phyloP scores from a whole-genome alignment of 1,140 invertebrate genomes.

The Bombus vancouverensis region DNA sequence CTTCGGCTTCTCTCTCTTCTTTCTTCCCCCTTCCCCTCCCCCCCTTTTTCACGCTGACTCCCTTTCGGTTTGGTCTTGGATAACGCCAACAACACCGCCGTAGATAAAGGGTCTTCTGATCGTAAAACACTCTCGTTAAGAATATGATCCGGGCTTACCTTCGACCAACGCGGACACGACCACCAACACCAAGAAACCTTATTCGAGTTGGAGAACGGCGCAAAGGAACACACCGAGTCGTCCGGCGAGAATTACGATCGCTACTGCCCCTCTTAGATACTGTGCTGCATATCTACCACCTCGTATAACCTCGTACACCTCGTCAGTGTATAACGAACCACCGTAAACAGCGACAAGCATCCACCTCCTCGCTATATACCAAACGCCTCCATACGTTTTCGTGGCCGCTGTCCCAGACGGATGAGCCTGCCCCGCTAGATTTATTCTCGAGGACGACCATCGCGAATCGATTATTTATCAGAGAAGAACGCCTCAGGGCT shows the following conservation, averaged over 20 bases:
- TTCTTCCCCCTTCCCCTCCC: slow-evolving; percentile 3
- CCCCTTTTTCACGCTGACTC: slow-evolving; percentile 37
- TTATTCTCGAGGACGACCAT: slow-evolving; percentile 74
- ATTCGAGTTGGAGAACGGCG: slow-evolving; percentile 35
- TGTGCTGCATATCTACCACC: slow-evolving; percentile 71
- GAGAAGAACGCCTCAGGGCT: slow-evolving; percentile 48
- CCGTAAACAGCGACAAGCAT: slow-evolving; percentile 68
- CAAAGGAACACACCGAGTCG: slow-evolving; percentile 62
- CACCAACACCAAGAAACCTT: slow-evolving; percentile 42
- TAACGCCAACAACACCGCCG: slow-evolving; percentile 79
- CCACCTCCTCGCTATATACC: slow-evolving; percentile 64
- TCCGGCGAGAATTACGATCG: slow-evolving; percentile 74
- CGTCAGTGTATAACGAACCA: slow-evolving; percentile 74
- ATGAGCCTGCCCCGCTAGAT: slow-evolving; percentile 71
- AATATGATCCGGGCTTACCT: slow-evolving; percentile 81
- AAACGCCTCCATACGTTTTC: slow-evolving; percentile 72
- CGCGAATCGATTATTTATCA: slow-evolving; percentile 76
- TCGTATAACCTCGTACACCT: slow-evolving; percentile 70
- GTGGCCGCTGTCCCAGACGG: slow-evolving; percentile 67
- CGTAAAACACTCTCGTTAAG: slow-evolving; percentile 82
- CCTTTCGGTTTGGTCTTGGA: slow-evolving; percentile 72
- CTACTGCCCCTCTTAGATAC: slow-evolving; percentile 77
- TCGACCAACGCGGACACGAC: slow-evolving; percentile 75
- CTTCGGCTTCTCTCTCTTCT: slow-evolving; percentile 49
- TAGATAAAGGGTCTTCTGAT: slow-evolving; percentile 79